Percentiles rank a stretch among this genome's conserved stretches.
phyloP scores from a whole-genome alignment of 2,113 vertebrate species.

The Cololabis saira region DNA sequence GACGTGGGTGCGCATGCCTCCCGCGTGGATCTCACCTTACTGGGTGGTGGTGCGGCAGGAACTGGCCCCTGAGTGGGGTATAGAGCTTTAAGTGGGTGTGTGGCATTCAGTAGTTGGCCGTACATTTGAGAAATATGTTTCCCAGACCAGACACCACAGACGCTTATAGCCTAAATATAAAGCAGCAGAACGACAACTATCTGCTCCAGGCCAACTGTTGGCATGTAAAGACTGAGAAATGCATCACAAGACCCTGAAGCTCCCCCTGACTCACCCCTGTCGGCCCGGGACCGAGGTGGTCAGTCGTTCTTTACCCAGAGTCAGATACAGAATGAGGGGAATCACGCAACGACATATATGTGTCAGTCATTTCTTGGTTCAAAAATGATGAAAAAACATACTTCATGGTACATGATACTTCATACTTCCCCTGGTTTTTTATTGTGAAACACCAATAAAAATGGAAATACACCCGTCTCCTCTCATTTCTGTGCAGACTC shows the following conservation, averaged over 20 bases:
- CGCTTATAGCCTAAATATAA: slow-evolving; percentile 75
- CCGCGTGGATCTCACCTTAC: slow-evolving; percentile 57
- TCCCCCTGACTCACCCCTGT: slow-evolving; percentile 22
- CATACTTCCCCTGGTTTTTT: too few relatives aligned
- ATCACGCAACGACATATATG: too few relatives aligned
- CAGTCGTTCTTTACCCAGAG: neutral
- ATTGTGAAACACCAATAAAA: too few relatives aligned
- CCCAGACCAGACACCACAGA: slow-evolving; percentile 53
- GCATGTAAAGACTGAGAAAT: slow-evolving; percentile 62
- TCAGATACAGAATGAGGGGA: slow-evolving; percentile 15
- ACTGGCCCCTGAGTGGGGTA: slow-evolving; percentile 31
- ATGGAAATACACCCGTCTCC: too few relatives aligned
- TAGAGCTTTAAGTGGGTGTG: slow-evolving; percentile 23
- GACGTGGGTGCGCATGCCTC: slow-evolving; percentile 57
- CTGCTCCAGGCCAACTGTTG: slow-evolving; percentile 40
- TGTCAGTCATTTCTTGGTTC: too few relatives aligned
- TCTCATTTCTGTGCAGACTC: too few relatives aligned
- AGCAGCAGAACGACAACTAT: slow-evolving; percentile 34
- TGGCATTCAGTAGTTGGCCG: slow-evolving; percentile 49
- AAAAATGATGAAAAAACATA: too few relatives aligned
- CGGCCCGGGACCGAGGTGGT: neutral
- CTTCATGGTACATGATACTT: too few relatives aligned
- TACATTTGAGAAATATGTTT: slow-evolving; percentile 56
- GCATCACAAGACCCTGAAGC: slow-evolving; percentile 64
- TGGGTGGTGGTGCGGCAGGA: slow-evolving; percentile 18